Evolutionary conservation across 1,140 invertebrate species (phyloP).

Genomic region (Drosophila pachea): DNA sequence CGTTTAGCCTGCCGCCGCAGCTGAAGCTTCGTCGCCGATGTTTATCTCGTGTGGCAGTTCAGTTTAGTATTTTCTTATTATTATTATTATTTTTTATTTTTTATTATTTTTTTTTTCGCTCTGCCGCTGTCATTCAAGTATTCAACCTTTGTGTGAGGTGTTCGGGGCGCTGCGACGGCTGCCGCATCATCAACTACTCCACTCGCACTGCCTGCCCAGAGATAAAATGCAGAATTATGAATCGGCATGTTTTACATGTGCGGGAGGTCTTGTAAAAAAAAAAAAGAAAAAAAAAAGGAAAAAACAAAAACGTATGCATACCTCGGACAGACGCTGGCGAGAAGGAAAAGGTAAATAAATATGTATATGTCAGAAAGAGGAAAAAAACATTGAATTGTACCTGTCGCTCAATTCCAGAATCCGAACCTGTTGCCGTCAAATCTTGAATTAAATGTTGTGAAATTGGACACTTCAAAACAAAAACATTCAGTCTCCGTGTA

Average conservation of each 20-base stretch:
- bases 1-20: constrained; percentile 16
- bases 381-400: constrained; percentile 47
- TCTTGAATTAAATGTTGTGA: constrained; percentile 78
- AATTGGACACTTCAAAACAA: constrained; percentile 74
- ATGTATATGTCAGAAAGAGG: constrained; percentile 3
- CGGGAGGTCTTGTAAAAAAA: constrained; percentile 72
- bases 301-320: constrained; percentile 28
- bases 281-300: constrained; percentile 41
- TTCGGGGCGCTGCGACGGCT: constrained; percentile 17
- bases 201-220: constrained; percentile 53
- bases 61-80: constrained; percentile 42
- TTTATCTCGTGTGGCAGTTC: constrained; percentile 46
- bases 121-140: constrained; percentile 58
- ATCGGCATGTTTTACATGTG: constrained; percentile 78
- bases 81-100: constrained; percentile 25
- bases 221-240: constrained; percentile 74
- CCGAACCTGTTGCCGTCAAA: constrained; percentile 71
- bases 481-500: constrained; percentile 35
- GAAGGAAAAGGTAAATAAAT: constrained; percentile 9
- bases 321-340: constrained; percentile 1
- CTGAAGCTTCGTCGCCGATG: constrained; percentile 27
- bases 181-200: constrained; percentile 35
- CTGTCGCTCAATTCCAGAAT: constrained; percentile 60
- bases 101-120: constrained; percentile 20
- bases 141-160: constrained; percentile 54